Base-by-base conservation (phyloP, 2,113 vertebrate species). In the Cololabis saira region DNA sequence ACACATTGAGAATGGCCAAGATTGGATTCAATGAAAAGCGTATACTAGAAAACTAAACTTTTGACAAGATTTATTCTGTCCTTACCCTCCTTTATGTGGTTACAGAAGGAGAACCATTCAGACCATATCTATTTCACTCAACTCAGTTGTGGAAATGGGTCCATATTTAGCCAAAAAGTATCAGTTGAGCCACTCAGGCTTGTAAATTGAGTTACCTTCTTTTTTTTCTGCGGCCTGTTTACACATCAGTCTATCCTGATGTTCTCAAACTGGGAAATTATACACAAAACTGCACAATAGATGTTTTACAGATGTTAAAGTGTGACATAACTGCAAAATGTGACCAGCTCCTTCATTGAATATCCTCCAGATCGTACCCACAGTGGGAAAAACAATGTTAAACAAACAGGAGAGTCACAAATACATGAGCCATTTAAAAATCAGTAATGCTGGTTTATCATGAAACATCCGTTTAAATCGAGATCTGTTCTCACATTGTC, bases 141-240 rank as follows among this genome's bases (percentile, higher is more conserved):
- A 11, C 64, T 58, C 49, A 14, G 14, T 13, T 52, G 12, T 19
- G n/a, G 18, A n/a, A 1, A 17, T 2, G 3, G 0, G 5, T 50
- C 15, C 6, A 56, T 41, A 1, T 42, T 80, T 74, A 78, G 60
- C 57, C 74, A 76, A 60, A 12, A 65, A 56, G 21, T 0, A 9
- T n/a, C n/a, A n/a, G n/a, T n/a, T n/a, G n/a, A n/a, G n/a, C n/a
- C n/a, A n/a, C n/a, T n/a, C n/a, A n/a, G n/a, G n/a, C n/a, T n/a
- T n/a, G n/a, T n/a, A n/a, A n/a, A n/a, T n/a, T n/a, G n/a, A n/a
- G n/a, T n/a, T n/a, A n/a, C n/a, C n/a, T n/a, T n/a, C n/a, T n/a
- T n/a, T n/a, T n/a, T n/a, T n/a, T n/a, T n/a, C n/a, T n/a, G 2
- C 7, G 0, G 41, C 27, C 13, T 17, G 18, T 72, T 43, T 18